These are phyloP conservation scores for Lissocephala sabroskyi DNA, from an alignment of 2,888 invertebrate species.

Conservation along the genomic window DNA sequence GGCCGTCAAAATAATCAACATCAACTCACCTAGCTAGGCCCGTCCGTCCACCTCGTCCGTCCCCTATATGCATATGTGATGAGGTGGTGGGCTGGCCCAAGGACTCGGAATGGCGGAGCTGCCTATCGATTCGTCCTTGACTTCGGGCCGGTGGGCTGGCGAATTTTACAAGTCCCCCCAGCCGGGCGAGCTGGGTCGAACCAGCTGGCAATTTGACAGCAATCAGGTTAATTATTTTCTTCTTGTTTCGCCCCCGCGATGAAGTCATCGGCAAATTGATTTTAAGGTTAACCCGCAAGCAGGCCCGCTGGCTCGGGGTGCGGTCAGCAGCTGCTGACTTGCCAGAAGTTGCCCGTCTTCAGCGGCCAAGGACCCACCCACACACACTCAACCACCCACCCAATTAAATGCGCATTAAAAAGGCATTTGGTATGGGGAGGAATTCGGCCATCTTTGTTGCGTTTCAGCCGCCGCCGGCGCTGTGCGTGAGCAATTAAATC, in stretches of 20 bases:
- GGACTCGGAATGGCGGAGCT: no score
- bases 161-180: no score
- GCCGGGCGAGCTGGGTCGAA: no score
- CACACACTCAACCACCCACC: constrained; percentile 34
- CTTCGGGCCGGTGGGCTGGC: no score
- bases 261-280: constrained; percentile 55
- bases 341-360: no score
- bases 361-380: constrained; percentile 18
- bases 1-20: constrained; percentile 1
- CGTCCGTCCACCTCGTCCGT: not conserved
- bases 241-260: constrained; percentile 13
- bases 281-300: constrained; percentile 55
- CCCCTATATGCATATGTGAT: no score
- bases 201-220: constrained; percentile 15
- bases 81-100: no score
- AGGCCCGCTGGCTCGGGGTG: not conserved
- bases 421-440: constrained; percentile 36
- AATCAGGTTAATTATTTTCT: constrained; percentile 46
- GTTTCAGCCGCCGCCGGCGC: not conserved
- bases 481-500: constrained; percentile 58
- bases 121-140: no score
- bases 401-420: constrained; percentile 61
- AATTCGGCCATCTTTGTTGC: not conserved
- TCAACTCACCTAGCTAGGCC: not conserved
- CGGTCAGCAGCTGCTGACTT: constrained; percentile 1